Base-by-base conservation (phyloP, 2,113 vertebrate genomes). In the Micronisus gabar region DNA sequence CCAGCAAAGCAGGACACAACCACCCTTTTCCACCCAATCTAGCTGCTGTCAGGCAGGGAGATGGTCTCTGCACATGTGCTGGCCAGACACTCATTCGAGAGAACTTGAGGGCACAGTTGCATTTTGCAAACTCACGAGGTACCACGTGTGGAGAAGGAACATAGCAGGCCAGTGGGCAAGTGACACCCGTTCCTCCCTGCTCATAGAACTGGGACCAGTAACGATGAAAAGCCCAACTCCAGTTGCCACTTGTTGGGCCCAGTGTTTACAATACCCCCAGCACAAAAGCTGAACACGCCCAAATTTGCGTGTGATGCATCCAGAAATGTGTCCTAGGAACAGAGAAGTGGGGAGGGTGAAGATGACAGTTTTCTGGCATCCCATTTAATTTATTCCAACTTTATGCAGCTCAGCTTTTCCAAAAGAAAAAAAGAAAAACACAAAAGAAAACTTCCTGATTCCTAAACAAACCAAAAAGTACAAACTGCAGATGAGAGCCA, bases 311-410 rank as follows among this genome's bases (percentile, higher is more conserved):
- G 41, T 15, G 20, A 94, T 70, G 58, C 48, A 83, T 62, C 63
- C 91, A 58, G 56, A 85, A 93, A 65, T 0, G 0, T 9, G 13
- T 63, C 58, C 72, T 53, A n/a, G 9, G 11, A 89, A 92, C 29
- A 71, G 59, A 91, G 34, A 36, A 65, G 26, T 8, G 14, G 38
- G 56, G 32, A 92, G 22, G 38, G 29, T 26, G 70, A 89, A 91
- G 43, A 85, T 81, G 80, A 91, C 52, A 84, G 41, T 61, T 89
- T 94, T 95, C 74, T 92, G 89, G 94, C 83, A 92, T 95, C 90
- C 91, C 80, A 62, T 96, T 97, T 97, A 96, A 96, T 97, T 97
- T 97, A 97, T 97, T 97, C 86, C 91, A 96, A 91, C 65, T 91
- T 97, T 88, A 91, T 55, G 90, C 76, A 97, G 80, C 67, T 96